Evolutionary conservation across 2,797 vertebrate genomes (phyloP), one percentile per base, ranked within the genome.

Genomic region (Ambastaia sidthimunki): DNA sequence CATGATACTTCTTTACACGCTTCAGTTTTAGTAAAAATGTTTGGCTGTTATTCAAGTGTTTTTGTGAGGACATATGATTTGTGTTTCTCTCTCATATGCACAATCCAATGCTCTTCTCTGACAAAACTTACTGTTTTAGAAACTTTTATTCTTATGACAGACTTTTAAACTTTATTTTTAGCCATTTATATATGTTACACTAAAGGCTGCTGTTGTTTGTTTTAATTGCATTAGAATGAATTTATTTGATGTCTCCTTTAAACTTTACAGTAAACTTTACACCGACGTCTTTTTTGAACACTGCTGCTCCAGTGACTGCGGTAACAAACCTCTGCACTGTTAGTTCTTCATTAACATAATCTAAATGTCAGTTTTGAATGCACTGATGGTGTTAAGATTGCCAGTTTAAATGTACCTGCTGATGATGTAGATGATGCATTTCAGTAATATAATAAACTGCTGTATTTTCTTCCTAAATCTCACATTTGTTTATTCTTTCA

Each of bases 361-460:
- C 18, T 25, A 48, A 34, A 76, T 72, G 59, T 76, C 19, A 59
- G 70, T 21, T 71, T 18, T 31, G 18, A 65, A 73, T 37, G 60
- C 75, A 71, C 47, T 82, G 52, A 71, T 87, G 86, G 60, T 72
- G 34, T 65, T 76, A 81, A 85, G 80, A 87, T 86, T 84, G 87
- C 89, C 71, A 71, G 59, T 73, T 65, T 15, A 63, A 69, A 74
- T 89, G 57, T 50, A 85, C 79, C 87, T 76, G 77, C 82, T 70
- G 63, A 84, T 87, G 68, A 88, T 87, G 81, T 83, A 72, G 82
- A 84, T 80, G 90, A 91, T 92, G 88, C 90, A 86, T 91, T 88
- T 60, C 52, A 80, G 73, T 76, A 87, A 68, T 89, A 85, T 83
- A 91, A 92, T 91, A 91, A 93, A 94, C 50, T 77, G 85, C 78